phyloP scores from a whole-genome alignment of 2,888 invertebrate species.

The Netelia melanura region DNA sequence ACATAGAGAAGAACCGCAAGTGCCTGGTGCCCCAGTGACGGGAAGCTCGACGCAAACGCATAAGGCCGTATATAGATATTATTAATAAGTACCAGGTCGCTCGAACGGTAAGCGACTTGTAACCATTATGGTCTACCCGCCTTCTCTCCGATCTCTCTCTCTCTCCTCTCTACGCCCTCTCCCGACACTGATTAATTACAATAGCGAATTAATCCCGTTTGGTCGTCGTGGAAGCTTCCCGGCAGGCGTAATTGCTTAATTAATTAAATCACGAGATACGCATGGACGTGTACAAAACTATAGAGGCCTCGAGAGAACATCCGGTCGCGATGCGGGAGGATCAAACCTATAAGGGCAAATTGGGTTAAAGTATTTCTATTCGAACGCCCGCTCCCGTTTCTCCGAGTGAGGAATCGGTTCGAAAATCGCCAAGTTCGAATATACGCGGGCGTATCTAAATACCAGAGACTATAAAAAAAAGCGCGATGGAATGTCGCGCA shows the following conservation, averaged over 20 bases:
- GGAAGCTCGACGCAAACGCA: neutral
- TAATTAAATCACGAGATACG: conserved; percentile 69
- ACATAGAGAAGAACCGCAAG: conserved; percentile 34
- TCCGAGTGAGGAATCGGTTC: no score
- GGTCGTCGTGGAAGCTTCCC: conserved; percentile 52
- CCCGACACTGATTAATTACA: conserved; percentile 76
- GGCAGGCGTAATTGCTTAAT: conserved; percentile 77
- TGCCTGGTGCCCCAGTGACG: conserved; percentile 43
- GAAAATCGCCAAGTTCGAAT: neutral
- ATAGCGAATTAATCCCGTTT: conserved; percentile 77
- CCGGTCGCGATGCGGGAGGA: conserved; percentile 21
- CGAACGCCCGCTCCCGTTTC: conserved; percentile 24
- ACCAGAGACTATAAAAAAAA: neutral
- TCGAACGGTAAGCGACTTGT: conserved; percentile 62
- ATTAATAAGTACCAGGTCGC: conserved; percentile 52
- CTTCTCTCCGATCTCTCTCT: conserved; percentile 5
- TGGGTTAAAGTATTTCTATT: conserved; percentile 76
- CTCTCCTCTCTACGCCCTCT: neutral
- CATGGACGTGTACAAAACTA: conserved; percentile 58
- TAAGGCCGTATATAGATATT: conserved; percentile 35
- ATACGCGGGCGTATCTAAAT: neutral
- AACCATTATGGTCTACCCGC: conserved; percentile 58
- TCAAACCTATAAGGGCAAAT: conserved; percentile 69
- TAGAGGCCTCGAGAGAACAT: conserved; percentile 35
- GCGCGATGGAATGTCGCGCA: conserved; percentile 17